These are phyloP conservation scores for Drosophila baimaii DNA, from an alignment of 1,140 invertebrate genomes.

Conservation along the genomic window DNA sequence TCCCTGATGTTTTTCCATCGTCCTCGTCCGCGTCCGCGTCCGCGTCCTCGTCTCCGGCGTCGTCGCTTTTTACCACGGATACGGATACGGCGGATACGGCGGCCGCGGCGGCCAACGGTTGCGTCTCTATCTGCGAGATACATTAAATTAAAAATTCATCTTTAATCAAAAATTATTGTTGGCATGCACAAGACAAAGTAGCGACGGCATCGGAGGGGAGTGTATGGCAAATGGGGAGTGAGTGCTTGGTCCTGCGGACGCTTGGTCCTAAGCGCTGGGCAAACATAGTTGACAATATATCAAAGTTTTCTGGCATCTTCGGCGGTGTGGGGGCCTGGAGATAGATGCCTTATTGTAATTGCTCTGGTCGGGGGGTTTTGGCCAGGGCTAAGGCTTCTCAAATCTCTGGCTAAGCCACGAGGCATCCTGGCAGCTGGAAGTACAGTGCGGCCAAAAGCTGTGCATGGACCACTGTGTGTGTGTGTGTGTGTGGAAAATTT, in stretches of 20 bases:
- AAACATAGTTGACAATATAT: constrained; percentile 77
- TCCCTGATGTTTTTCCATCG: constrained; percentile 60
- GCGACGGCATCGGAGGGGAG: constrained; percentile 24
- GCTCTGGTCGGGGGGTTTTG: constrained; percentile 22
- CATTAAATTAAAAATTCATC: constrained; percentile 85
- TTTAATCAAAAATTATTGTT: constrained; percentile 85
- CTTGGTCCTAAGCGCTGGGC: constrained; percentile 48
- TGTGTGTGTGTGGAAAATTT: too few species aligned
- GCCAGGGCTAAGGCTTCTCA: not conserved
- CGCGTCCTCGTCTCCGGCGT: not conserved
- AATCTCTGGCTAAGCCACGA: not conserved
- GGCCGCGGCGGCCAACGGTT: constrained; percentile 46
- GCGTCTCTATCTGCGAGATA: constrained; percentile 79
- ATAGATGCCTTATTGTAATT: constrained; percentile 62
- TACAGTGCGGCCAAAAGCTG: constrained; percentile 3
- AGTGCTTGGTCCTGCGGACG: not conserved
- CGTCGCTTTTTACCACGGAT: constrained; percentile 34
- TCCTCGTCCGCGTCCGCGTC: too few species aligned
- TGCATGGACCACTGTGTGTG: too few species aligned
- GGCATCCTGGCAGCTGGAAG: not conserved
- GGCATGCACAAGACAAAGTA: constrained; percentile 72
- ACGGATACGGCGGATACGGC: constrained; percentile 37
- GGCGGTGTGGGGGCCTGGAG: not conserved
- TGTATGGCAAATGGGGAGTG: not conserved
- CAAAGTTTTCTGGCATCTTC: constrained; percentile 56